Base-by-base conservation (phyloP, 2,113 vertebrate species). In the Lethenteron camtschaticum region DNA sequence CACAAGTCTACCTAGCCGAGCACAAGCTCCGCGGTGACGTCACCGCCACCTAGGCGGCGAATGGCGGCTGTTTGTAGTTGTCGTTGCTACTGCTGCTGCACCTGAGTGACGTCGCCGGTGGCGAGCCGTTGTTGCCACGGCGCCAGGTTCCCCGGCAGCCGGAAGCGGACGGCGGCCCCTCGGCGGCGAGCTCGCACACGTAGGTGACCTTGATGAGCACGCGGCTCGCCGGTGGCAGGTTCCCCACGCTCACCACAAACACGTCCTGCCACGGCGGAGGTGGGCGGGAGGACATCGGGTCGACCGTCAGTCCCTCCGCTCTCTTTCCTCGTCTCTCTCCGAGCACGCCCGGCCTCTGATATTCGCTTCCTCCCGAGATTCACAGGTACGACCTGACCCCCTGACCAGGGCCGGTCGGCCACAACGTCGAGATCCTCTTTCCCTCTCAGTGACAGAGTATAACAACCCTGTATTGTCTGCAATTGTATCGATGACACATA, bases 191-290 rank as follows among this genome's bases (percentile, higher is more conserved):
- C 74, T 91, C 88, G 0, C 81, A 83, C 75, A 90, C 80, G 8
- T 82, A 89, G 69, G 84, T 88, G 12, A 92, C 81, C 77, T 89
- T 90, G 73, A 94, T 85, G 69, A 90, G 79, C 70, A 87, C 86
- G 2, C 79, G 83, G 1, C 85, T 82, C 9, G 76, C 77, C 2
- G 86, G 76, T 0, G 85, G 81, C 71, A 90, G 78, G 71, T 89
- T 92, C 11, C 87, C 88, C 71, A 90, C 81, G 24, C 85, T 88
- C 73, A 90, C 83, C 71, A 84, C 86, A 75, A 92, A 90, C 70
- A 89, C 75, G 60, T 90, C 85, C 87, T 90, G 41, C 41, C 41
- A 1, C 41, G 5, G 41, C 41, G 41, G 41, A 41, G 41, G 41
- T 41, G 41, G 41, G 41, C 41, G 41, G 41, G 41, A 41, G 41